Conservation (phyloP, 2,888 invertebrate species). For the Trisateles emortualis region DNA sequence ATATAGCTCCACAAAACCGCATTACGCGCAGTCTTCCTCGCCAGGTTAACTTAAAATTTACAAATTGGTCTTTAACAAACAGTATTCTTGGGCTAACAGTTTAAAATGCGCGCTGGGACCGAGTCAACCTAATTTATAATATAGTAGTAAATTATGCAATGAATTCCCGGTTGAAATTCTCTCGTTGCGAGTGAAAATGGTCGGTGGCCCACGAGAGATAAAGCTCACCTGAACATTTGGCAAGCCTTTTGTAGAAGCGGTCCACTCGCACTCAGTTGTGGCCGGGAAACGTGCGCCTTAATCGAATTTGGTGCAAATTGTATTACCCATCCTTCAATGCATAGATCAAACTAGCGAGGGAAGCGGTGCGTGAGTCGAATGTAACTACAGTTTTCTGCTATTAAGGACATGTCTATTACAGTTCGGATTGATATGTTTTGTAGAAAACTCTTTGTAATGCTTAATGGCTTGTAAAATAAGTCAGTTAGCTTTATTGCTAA, state of each 20-base stretch:
- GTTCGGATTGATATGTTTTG: background rate
- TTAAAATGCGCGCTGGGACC: slow-evolving; percentile 60
- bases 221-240: slow-evolving; percentile 52
- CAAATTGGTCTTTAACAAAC: slow-evolving; percentile 66
- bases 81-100: slow-evolving; percentile 56
- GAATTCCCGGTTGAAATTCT: slow-evolving; percentile 65
- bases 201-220: slow-evolving; percentile 57
- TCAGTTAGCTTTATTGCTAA: background rate
- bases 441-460: background rate
- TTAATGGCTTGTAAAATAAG: too few relatives aligned
- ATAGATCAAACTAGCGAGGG: slow-evolving; percentile 44
- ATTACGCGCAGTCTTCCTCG: slow-evolving; percentile 52
- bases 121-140: slow-evolving; percentile 69
- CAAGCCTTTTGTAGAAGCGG: slow-evolving; percentile 28
- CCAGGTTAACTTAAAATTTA: slow-evolving; percentile 55
- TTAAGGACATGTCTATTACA: slow-evolving; percentile 5
- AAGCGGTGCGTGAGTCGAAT: slow-evolving; percentile 36
- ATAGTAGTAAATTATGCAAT: slow-evolving; percentile 71
- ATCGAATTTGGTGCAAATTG: slow-evolving; percentile 47
- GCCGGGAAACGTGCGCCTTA: slow-evolving; percentile 37
- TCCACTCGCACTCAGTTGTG: slow-evolving; percentile 38
- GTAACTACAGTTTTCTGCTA: slow-evolving; percentile 13
- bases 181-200: slow-evolving; percentile 60
- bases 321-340: slow-evolving; percentile 47
- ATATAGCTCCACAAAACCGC: slow-evolving; percentile 45